Conservation (phyloP, 2,888 invertebrate genomes). For the Sesia apiformis region DNA sequence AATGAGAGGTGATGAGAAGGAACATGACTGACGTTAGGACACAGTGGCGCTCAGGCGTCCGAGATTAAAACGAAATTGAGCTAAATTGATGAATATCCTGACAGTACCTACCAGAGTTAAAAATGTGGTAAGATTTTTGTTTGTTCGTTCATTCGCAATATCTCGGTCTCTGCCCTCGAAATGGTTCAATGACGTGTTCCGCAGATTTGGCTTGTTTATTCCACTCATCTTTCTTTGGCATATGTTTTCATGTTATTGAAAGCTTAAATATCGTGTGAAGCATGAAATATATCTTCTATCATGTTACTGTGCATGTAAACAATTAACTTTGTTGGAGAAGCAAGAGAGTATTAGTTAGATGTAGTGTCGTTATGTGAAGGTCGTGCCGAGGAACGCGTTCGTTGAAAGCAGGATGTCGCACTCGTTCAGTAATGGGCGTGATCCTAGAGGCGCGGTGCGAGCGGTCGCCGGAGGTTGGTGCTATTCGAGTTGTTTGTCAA, state of each 20-base stretch:
- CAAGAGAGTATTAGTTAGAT: too few relatives aligned
- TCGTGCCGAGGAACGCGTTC: neutral
- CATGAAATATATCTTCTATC: too few relatives aligned
- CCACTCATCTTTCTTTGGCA: conserved; percentile 1
- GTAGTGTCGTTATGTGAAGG: neutral
- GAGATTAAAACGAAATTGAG: conserved; percentile 19
- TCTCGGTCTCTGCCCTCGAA: conserved; percentile 27
- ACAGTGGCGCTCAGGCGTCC: too few relatives aligned
- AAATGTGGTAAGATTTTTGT: conserved; percentile 18
- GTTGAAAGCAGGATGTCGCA: conserved; percentile 4
- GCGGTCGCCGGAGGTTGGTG: conserved; percentile 23
- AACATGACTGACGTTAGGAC: neutral
- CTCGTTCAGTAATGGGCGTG: conserved; percentile 27
- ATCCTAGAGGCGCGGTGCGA: conserved; percentile 24
- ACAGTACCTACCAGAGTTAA: conserved; percentile 9
- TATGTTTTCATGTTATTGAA: neutral
- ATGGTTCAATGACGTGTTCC: conserved; percentile 34
- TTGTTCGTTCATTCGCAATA: conserved; percentile 16
- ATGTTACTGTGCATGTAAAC: too few relatives aligned
- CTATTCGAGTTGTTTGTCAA: conserved; percentile 59
- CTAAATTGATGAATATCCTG: conserved; percentile 23
- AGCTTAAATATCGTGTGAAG: too few relatives aligned
- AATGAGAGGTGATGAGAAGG: neutral
- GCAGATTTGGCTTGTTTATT: conserved; percentile 8
- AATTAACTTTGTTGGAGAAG: too few relatives aligned